These are phyloP conservation scores for Oryzias woworae DNA, from an alignment of 2,113 vertebrate genomes.

Conservation along the genomic window DNA sequence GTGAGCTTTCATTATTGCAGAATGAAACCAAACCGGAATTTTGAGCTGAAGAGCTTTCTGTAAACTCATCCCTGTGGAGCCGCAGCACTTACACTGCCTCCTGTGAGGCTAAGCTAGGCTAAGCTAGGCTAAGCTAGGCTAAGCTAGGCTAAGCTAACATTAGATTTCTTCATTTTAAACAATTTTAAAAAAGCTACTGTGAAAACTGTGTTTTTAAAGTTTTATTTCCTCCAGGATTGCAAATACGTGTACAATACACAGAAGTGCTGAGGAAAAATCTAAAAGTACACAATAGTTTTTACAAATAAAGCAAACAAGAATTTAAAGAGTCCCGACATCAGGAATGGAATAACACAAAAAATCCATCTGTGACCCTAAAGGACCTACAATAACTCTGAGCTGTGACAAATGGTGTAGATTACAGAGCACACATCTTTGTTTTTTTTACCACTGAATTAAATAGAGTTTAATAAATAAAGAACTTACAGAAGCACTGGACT, in stretches of 20 bases:
- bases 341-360: constrained; percentile 18
- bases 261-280: constrained; percentile 36
- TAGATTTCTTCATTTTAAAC: no score
- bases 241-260: constrained; percentile 42
- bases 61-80: no score
- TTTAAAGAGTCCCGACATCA: constrained; percentile 18
- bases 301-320: background rate
- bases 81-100: no score
- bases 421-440: no score
- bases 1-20: no score
- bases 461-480: constrained; percentile 22
- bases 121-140: no score
- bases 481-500: constrained; percentile 19
- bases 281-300: constrained; percentile 14
- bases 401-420: no score
- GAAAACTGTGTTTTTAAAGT: background rate
- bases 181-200: no score
- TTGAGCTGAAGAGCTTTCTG: no score
- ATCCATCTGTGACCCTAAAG: background rate
- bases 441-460: background rate
- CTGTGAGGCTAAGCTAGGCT: no score
- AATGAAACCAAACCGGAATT: no score
- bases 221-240: constrained; percentile 55
- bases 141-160: no score
- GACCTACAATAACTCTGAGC: background rate